phyloP scores from a whole-genome alignment of 1,140 invertebrate species.

The Scaptomyza graminum region DNA sequence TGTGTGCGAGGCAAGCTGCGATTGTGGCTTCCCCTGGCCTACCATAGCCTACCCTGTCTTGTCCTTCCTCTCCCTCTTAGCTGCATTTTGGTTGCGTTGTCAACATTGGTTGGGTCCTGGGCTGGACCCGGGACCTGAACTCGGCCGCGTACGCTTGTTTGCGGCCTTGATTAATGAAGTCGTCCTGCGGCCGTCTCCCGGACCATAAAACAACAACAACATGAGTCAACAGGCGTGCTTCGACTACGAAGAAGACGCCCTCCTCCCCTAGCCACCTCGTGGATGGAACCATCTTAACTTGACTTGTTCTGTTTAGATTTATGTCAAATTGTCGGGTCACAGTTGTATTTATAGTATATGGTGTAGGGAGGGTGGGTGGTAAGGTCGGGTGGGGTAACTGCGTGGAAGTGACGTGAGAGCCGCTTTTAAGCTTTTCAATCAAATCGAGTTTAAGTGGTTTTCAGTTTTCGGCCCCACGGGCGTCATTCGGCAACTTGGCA shows the following conservation, averaged over 20 bases:
- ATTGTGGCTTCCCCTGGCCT: neutral
- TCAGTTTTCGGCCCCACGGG: conserved; percentile 42
- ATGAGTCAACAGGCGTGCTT: conserved; percentile 51
- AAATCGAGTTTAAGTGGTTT: conserved; percentile 76
- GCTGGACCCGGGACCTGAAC: neutral
- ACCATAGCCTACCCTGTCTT: neutral
- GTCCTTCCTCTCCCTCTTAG: neutral
- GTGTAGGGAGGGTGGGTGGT: neutral
- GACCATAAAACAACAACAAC: conserved; percentile 31
- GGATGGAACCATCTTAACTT: conserved; percentile 11
- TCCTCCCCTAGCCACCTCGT: neutral
- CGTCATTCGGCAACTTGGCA: conserved; percentile 57
- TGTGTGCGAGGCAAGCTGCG: conserved; percentile 19
- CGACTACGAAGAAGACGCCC: conserved; percentile 21
- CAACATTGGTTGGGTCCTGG: conserved; percentile 23
- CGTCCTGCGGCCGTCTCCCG: conserved; percentile 62
- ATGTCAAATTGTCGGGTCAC: conserved; percentile 71
- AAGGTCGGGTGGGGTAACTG: neutral
- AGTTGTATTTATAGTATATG: neutral
- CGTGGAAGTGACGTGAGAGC: neutral
- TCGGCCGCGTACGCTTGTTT: conserved; percentile 59
- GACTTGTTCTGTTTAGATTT: conserved; percentile 80
- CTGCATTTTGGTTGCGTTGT: conserved; percentile 60
- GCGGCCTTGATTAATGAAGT: conserved; percentile 81
- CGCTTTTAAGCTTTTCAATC: conserved; percentile 79